phyloP scores from a whole-genome alignment of 2,113 vertebrate species.

The Nesoenas mayeri region DNA sequence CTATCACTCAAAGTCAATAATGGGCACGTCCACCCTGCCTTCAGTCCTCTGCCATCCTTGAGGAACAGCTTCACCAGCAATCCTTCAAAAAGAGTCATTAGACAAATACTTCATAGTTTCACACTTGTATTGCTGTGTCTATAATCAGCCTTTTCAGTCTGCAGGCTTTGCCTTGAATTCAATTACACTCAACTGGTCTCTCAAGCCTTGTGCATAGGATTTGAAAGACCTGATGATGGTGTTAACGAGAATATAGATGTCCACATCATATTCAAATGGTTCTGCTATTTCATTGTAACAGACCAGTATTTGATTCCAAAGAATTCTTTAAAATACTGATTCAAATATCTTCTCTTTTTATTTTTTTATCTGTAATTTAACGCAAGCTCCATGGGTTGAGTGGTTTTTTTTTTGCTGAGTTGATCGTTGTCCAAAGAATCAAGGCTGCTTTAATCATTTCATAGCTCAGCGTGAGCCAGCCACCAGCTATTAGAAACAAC shows the following conservation, averaged over 20 bases:
- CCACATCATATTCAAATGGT: not conserved
- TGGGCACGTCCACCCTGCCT: accelerated
- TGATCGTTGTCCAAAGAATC: not conserved
- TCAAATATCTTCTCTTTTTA: not conserved
- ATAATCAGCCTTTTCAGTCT: not conserved
- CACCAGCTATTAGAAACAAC: not conserved
- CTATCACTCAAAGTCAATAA: not conserved
- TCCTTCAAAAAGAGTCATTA: not conserved
- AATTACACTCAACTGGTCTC: not conserved
- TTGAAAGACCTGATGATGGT: not conserved
- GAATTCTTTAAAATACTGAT: not conserved
- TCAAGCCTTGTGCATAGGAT: not conserved
- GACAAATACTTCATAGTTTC: not conserved
- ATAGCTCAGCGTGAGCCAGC: not conserved
- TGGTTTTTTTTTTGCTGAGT: not conserved
- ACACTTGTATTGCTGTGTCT: not conserved
- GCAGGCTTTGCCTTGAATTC: not conserved
- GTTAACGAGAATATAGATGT: not conserved
- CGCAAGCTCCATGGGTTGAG: not conserved
- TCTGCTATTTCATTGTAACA: not conserved
- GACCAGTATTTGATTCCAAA: not conserved
- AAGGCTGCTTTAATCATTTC: slow-evolving; percentile 18
- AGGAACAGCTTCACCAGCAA: not conserved
- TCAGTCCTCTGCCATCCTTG: not conserved
- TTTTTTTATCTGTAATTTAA: not conserved